Evolutionary conservation across 2,113 vertebrate species (phyloP).

Genomic region (Cariama cristata): DNA sequence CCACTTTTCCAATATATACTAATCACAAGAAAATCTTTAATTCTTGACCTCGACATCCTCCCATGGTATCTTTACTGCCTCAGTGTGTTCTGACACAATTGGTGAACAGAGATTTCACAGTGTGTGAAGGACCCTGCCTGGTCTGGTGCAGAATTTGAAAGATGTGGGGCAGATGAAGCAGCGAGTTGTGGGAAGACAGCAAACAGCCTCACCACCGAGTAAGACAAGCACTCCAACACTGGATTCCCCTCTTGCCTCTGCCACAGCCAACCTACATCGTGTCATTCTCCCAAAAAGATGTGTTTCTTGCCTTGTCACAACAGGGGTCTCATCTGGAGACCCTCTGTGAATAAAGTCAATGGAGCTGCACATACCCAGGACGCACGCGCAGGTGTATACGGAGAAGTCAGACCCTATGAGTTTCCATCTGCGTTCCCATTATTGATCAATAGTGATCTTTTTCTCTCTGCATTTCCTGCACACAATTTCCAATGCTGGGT

Average conservation of each 20-base stretch:
- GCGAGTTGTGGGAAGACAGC: accelerated
- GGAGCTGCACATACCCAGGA: neutral
- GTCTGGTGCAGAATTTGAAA: neutral
- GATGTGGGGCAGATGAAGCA: neutral
- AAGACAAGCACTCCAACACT: neutral
- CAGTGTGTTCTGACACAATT: neutral
- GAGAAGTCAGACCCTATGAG: neutral
- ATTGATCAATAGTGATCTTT: neutral
- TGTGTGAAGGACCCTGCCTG: accelerated
- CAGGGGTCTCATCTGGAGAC: neutral
- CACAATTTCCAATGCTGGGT: neutral
- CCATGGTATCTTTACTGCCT: neutral
- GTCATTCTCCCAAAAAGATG: neutral
- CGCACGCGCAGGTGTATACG: accelerated
- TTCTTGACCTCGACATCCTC: neutral
- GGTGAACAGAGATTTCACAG: neutral
- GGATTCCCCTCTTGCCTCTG: neutral
- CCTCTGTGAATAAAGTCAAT: neutral
- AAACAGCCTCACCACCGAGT: neutral
- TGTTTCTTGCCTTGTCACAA: neutral
- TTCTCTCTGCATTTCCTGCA: neutral
- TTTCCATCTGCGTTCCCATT: neutral
- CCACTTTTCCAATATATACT: neutral
- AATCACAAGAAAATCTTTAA: neutral
- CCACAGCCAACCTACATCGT: neutral